Evolutionary conservation across 2,797 vertebrate species (phyloP), one percentile per base, ranked within the genome.

Genomic region (Trichosurus vulpecula): DNA sequence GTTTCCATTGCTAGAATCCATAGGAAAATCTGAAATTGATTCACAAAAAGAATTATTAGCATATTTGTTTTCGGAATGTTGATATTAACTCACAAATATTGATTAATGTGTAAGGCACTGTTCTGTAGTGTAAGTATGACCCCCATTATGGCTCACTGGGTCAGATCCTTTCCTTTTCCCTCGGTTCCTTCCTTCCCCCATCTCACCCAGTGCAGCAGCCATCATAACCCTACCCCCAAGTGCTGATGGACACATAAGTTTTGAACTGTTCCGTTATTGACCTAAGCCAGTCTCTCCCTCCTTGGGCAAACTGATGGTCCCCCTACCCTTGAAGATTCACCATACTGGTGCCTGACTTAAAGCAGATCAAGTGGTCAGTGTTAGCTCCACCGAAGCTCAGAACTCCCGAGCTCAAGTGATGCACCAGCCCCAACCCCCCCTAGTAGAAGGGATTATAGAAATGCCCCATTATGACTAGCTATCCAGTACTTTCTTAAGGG

Each of bases 1-100:
- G 98, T 99, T 99, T 91, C 99, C 98, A 11, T 99, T 99, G 98
- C 99, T 99, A 93, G 99, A 99, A 98, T 99, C 99, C 99, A 99
- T 99, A 52, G 99, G 99, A 96, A 99, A 99, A 98, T 99, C 99
- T 98, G 99, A 98, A 98, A 99, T 97, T 90, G 99, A 98, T 98
- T 98, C 96, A 98, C 95, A 97, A 98, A 98, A 98, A 98, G 35
- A 98, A 97, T 66, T 0, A 56, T 97, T 96, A 98, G 94, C 56
- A 95, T 94, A 95, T 95, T 98, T 93, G 56, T 97, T 94, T 97
- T 0, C 94, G 58, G 14, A 96, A 93, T 97, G 96, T 27, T 87
- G 66, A n/a, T 41, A 47, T 51, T 51, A 87, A 87, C 9, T 41
- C 41, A 87, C 41, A 87, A 47, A 87, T 87, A 51, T 11, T 27